phyloP scores from a whole-genome alignment of 2,888 invertebrate species.

The Folsomia manolachei region DNA sequence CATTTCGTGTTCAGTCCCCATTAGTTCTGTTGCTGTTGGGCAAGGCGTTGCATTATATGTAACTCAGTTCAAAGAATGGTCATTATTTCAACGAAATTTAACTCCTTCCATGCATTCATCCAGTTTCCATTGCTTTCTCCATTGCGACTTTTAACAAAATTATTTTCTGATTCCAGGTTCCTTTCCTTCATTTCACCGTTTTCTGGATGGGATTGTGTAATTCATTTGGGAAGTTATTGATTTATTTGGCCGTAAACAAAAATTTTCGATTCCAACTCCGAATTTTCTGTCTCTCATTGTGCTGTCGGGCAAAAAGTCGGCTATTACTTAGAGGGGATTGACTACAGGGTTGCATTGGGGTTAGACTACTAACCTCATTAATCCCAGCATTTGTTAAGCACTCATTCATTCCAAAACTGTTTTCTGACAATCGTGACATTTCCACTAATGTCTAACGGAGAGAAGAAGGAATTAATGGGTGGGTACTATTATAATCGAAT shows the following conservation, averaged over 20 bases:
- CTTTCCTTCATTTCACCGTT: slow-evolving; percentile 84
- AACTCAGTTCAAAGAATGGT: background rate
- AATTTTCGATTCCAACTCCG: slow-evolving; percentile 87
- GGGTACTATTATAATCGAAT: too few relatives aligned
- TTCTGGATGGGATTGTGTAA: slow-evolving; percentile 94
- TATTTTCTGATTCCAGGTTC: slow-evolving; percentile 60
- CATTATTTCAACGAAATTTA: background rate
- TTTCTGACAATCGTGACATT: slow-evolving; percentile 10
- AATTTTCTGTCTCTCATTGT: slow-evolving; percentile 81
- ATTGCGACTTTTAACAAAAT: background rate
- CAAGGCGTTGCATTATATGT: too few relatives aligned
- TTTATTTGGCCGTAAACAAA: slow-evolving; percentile 83
- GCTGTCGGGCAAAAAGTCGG: slow-evolving; percentile 79
- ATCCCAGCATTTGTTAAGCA: slow-evolving; percentile 7
- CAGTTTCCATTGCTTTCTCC: background rate
- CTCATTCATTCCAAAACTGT: background rate
- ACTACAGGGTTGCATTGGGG: slow-evolving; percentile 34
- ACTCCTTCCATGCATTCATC: too few relatives aligned
- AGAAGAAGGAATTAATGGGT: too few relatives aligned
- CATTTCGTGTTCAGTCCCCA: background rate
- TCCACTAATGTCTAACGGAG: background rate
- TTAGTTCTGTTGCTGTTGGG: background rate
- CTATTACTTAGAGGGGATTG: slow-evolving; percentile 53
- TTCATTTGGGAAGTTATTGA: slow-evolving; percentile 92
- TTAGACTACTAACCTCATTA: background rate